Evolutionary conservation across 2,888 invertebrate species (phyloP), one percentile per base, ranked within the genome.

Genomic region (Aspidiotus destructor): DNA sequence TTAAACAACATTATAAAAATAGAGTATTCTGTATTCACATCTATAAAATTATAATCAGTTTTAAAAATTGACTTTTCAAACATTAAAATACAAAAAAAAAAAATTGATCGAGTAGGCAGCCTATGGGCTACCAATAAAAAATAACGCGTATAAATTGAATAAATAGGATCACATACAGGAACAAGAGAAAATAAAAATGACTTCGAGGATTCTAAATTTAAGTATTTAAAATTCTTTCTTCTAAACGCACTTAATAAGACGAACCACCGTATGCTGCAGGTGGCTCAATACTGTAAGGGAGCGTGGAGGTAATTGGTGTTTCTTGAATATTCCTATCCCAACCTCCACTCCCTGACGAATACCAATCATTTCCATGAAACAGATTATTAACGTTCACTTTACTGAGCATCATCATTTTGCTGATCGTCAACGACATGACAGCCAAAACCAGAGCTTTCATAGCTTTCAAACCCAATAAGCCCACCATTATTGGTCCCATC

Each of bases 401-500:
- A 16, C 13, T 44, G 2, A 74, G 67, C 53, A 73, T 70, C 71
- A 74, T 73, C 57, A 74, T 73, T 70, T 73, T 74, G 15, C 73
- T 72, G 9, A 73, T 73, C 48, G 73, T 72, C 10, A 73, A 68
- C 11, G 73, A 72, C 15, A 73, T 71, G 42, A 70, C 60, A 42
- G 72, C 71, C 42, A 74, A 68, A 41, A 74, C 70, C 11, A 74
- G 69, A 10, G 74, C 74, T 70, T 74, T 74, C 60, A 74, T 64
- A 1, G 74, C 74, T 64, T 72, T 72, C 17, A 74, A 52, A 58
- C 73, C 72, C 28, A 72, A 71, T 41, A 73, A 55, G 11, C 73
- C 74, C 69, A 74, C 71, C 70, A 74, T 70, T 68, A 74, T 57
- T 7, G 74, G 73, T 11, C 72, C 73, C 61, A 74, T 61, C 72